phyloP scores from a whole-genome alignment of 2,113 vertebrate genomes.

The Haliaeetus leucogaster region DNA sequence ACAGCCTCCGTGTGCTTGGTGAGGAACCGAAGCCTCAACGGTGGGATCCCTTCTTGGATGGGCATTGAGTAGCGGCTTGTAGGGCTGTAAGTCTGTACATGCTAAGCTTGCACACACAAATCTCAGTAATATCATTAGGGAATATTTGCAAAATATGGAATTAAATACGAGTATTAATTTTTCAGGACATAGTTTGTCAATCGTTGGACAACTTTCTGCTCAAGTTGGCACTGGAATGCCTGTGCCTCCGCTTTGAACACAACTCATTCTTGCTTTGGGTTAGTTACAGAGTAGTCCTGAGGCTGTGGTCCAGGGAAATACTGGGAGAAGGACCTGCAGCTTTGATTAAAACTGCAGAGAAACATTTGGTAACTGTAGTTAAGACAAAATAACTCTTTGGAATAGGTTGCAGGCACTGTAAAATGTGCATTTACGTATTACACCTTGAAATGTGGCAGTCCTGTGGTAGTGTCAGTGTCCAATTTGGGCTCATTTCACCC shows the following conservation, averaged over 20 bases:
- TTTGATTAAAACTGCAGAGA: background rate
- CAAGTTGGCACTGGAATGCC: background rate
- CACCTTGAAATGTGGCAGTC: background rate
- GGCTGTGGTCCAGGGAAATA: background rate
- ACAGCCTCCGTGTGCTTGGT: background rate
- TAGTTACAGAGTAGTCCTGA: background rate
- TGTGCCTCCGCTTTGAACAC: background rate
- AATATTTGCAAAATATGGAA: background rate
- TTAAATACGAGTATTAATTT: background rate
- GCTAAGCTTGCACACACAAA: background rate
- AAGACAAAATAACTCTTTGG: background rate
- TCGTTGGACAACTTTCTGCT: background rate
- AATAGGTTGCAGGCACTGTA: background rate
- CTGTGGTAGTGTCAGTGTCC: background rate
- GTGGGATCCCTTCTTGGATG: background rate
- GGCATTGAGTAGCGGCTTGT: fast-evolving
- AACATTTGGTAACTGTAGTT: background rate
- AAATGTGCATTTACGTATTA: fast-evolving
- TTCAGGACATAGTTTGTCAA: background rate
- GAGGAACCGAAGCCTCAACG: fast-evolving
- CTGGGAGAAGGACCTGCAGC: background rate
- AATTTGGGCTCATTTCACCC: background rate
- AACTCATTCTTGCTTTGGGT: background rate
- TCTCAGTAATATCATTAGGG: background rate
- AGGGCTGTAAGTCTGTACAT: background rate